Evolutionary conservation across 2,797 vertebrate genomes (phyloP).

Genomic region (Cynodonichthys magdalenae): DNA sequence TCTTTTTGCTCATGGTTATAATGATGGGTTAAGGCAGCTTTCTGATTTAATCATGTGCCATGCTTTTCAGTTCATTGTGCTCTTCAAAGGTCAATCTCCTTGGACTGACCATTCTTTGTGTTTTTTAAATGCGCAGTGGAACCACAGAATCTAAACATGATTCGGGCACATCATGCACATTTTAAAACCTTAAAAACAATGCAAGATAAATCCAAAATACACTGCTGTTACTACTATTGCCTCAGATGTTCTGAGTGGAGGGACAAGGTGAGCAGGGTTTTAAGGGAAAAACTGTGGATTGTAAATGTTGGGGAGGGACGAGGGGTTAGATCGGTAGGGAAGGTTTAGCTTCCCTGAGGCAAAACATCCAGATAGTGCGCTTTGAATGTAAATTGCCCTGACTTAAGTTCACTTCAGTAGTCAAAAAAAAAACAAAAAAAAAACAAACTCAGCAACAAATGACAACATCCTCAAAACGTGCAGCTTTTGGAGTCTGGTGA

Average conservation of each 20-base stretch:
- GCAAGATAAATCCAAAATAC: neutral
- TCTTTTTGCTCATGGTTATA: slow-evolving; percentile 42
- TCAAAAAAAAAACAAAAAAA: slow-evolving; percentile 50
- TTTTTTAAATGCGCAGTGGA: slow-evolving; percentile 35
- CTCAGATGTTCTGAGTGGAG: slow-evolving; percentile 17
- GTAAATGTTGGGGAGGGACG: slow-evolving; percentile 25
- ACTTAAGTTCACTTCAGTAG: slow-evolving; percentile 38
- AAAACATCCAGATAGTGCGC: slow-evolving; percentile 43
- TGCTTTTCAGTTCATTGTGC: slow-evolving; percentile 68
- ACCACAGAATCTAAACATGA: slow-evolving; percentile 21
- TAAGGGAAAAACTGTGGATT: slow-evolving; percentile 38
- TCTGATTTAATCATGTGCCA: slow-evolving; percentile 71
- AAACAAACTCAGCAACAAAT: slow-evolving; percentile 31
- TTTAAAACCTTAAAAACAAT: slow-evolving; percentile 1
- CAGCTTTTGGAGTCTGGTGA: slow-evolving; percentile 7
- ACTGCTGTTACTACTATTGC: neutral
- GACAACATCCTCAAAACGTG: slow-evolving; percentile 8
- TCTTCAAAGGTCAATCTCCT: slow-evolving; percentile 73
- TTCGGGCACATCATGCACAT: slow-evolving; percentile 7
- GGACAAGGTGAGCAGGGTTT: slow-evolving; percentile 27
- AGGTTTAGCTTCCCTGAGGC: slow-evolving; percentile 46
- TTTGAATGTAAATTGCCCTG: slow-evolving; percentile 46
- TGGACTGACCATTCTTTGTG: slow-evolving; percentile 55
- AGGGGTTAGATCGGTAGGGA: slow-evolving; percentile 1
- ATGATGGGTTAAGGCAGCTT: slow-evolving; percentile 69